Base-by-base conservation (phyloP, 2,888 invertebrate species). In the Tetheella fluctuosa region DNA sequence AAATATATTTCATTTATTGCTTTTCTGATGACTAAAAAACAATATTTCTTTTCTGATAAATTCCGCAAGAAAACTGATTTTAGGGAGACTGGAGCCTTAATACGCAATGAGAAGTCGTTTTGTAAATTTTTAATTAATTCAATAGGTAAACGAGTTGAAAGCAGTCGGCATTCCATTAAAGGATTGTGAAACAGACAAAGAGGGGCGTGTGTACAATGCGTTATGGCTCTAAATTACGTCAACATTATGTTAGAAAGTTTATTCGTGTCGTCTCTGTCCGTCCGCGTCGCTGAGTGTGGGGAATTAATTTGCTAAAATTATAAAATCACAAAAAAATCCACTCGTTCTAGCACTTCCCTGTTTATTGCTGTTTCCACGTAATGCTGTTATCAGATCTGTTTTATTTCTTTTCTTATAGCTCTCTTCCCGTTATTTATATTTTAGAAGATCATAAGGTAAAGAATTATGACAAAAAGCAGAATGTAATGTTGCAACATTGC, bases 191-290 rank as follows among this genome's bases (percentile, higher is more conserved):
- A 72, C 52, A 62, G 52, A 55, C 17, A 7, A 48, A 48, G 52
- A 55, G 59, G 60, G 63, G 64, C 28, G 64, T 64, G 62, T 61
- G 34, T 13, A 59, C 66, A 59, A 60, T 56, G 61, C 66, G 67
- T 64, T 64, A 72, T 65, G 69, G 66, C 61, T 63, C 63, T 61
- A 67, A 64, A 69, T 78, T 72, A 70, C 74, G 69, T 76, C 69
- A 75, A 63, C 65, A 42, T 63, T 60, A 57, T 54, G 57, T 60
- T 60, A 57, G 60, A 60, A 60, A 60, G 60, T 58, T 30, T 52
- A 54, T 57, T 57, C 34, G 60, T 62, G 57, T 42, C 17, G 42
- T 42, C 42, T 42, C 42, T 2, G 34, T 34, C 34, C 34, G 34
- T 13, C 34, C 12, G 12, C 13, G 55, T 42, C 48, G 42, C 52